Percentiles rank a stretch among this genome's conserved stretches.
phyloP scores from a whole-genome alignment of 2,888 invertebrate species.

The Blomia tropicalis region DNA sequence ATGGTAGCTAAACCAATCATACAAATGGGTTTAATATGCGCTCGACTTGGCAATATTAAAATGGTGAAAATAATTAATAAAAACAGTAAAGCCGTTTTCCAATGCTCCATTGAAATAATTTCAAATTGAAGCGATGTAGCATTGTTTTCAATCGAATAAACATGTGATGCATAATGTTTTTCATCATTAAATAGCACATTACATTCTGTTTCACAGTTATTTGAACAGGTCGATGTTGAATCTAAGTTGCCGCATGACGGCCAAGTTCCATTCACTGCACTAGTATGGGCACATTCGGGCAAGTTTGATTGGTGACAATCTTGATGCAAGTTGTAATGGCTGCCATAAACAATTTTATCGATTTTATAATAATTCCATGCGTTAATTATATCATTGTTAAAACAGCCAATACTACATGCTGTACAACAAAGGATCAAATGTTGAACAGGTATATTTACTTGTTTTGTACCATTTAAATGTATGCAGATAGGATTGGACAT shows the following conservation, averaged over 20 bases:
- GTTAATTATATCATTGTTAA: slow-evolving; percentile 61
- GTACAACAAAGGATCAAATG: slow-evolving; percentile 66
- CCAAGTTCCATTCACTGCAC: no score
- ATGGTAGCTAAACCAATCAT: slow-evolving; percentile 61
- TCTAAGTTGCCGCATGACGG: no score
- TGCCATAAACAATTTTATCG: slow-evolving; percentile 72
- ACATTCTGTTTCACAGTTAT: no score
- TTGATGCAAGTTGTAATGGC: slow-evolving; percentile 63
- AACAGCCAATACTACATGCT: slow-evolving; percentile 51
- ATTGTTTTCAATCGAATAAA: no score
- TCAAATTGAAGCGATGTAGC: no score
- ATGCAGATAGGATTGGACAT: slow-evolving; percentile 78
- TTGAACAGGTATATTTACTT: slow-evolving; percentile 65
- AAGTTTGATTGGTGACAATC: no score
- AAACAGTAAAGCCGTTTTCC: slow-evolving; percentile 72
- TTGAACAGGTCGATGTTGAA: no score
- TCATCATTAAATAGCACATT: no score
- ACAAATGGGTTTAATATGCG: slow-evolving; percentile 58
- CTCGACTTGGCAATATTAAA: no score
- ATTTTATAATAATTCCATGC: slow-evolving; percentile 77
- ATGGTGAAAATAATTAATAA: slow-evolving; percentile 63
- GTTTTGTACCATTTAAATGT: slow-evolving; percentile 52
- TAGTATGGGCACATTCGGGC: slow-evolving; percentile 74
- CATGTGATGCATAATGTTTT: no score
- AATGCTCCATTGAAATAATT: slow-evolving; percentile 54